phyloP scores from a whole-genome alignment of 2,888 invertebrate genomes.

The Papilio demoleus region DNA sequence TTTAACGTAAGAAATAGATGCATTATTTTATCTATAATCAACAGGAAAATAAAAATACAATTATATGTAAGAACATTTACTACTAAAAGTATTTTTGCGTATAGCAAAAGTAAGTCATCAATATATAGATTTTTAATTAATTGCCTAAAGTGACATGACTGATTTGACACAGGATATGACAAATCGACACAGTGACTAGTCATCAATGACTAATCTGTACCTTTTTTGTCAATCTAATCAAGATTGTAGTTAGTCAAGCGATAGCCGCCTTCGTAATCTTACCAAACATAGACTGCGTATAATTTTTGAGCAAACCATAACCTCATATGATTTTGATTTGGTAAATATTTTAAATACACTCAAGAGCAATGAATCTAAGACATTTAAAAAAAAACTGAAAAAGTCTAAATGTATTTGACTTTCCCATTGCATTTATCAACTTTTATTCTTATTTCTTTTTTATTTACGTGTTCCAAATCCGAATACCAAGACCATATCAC shows the following conservation, averaged over 20 bases:
- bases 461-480: too few relatives aligned
- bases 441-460: too few relatives aligned
- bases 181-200: not conserved
- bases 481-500: too few relatives aligned
- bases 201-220: conserved; percentile 20
- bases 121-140: not conserved
- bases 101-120: not conserved
- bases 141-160: not conserved
- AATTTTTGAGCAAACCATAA: not conserved
- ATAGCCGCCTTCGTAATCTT: not conserved
- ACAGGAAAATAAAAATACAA: not conserved
- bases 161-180: conserved; percentile 27
- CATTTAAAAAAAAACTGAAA: too few relatives aligned
- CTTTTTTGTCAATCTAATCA: conserved; percentile 23
- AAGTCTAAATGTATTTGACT: too few relatives aligned
- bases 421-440: too few relatives aligned
- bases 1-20: not conserved
- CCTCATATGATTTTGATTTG: not conserved
- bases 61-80: not conserved
- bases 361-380: too few relatives aligned
- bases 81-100: not conserved
- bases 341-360: too few relatives aligned
- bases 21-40: not conserved
- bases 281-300: not conserved
- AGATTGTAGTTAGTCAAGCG: not conserved